Evolutionary conservation across 1,140 invertebrate species (phyloP).

Genomic region (Stegodyphus mimosarum): DNA sequence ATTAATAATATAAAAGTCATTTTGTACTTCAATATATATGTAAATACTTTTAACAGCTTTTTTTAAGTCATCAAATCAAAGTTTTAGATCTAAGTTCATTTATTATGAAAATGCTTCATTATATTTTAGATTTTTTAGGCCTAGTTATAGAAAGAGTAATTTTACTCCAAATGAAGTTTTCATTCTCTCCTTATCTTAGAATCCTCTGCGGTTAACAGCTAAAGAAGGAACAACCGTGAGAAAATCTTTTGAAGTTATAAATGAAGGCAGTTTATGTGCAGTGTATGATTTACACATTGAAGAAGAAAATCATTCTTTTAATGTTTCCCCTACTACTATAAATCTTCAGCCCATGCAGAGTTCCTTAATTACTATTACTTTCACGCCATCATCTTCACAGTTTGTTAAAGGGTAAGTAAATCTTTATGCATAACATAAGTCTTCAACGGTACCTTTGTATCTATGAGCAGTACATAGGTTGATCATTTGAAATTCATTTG

Average conservation of each 20-base stretch:
- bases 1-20: too few relatives aligned
- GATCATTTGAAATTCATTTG: too few relatives aligned
- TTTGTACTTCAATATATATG: too few relatives aligned
- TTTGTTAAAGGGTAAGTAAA: constrained; percentile 23
- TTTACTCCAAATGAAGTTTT: too few relatives aligned
- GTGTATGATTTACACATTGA: constrained; percentile 34
- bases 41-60: too few relatives aligned
- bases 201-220: constrained; percentile 4
- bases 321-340: constrained; percentile 7
- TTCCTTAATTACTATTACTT: constrained; percentile 4
- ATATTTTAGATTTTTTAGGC: too few relatives aligned
- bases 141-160: too few relatives aligned
- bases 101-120: too few relatives aligned
- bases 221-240: background rate
- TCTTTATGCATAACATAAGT: background rate
- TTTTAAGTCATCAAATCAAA: too few relatives aligned
- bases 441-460: background rate
- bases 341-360: constrained; percentile 15
- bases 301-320: constrained; percentile 20
- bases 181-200: background rate
- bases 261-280: constrained; percentile 13
- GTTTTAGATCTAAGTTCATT: too few relatives aligned
- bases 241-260: constrained; percentile 8
- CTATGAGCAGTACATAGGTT: too few relatives aligned
- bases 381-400: constrained; percentile 1